Evolutionary conservation across 2,888 invertebrate species (phyloP), one percentile per base, ranked within the genome.

Genomic region (Saturnia pavonia): DNA sequence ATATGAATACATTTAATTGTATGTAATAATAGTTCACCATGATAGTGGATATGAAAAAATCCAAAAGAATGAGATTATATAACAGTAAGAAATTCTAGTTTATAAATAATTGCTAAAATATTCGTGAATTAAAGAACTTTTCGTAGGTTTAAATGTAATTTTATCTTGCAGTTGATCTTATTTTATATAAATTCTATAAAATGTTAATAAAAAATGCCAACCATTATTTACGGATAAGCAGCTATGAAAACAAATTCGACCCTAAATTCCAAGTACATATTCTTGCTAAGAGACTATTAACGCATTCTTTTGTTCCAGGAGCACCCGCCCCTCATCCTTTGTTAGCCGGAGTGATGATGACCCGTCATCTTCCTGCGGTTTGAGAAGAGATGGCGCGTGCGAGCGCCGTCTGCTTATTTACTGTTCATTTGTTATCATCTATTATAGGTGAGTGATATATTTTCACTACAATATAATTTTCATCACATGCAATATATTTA

Each of bases 391-490:
- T 93, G 93, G 89, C 88, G 83, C 88, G 88, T 71, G 81, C 81
- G 75, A 80, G 86, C 74, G 85, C 88, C 76, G 86, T 88, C 80
- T 91, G 86, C 87, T 86, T 94, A 78, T 91, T 94, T 83, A 91
- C 91, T 77, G 90, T 89, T 81, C 89, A 93, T 88, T 93, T 94
- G 85, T 88, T 94, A 79, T 91, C 91, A 73, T 91, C 87, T 80
- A 88, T 94, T 85, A 89, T 91, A 82, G 91, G 94, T 94, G 80
- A 92, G 94, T 85, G 54, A 72, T 73, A 72, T 71, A 60, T 60
- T 42, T 63, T 45, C 67, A 25, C 7, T 54, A n/a, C 40, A 67
- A 67, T 67, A 16, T 40, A 40, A 42, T 63, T 42, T 27, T 27
- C 57, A 14, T 60, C 57, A 60, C 14, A 27, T 14, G 22, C 22